Evolutionary conservation across 1,140 invertebrate species (phyloP), one percentile per base, ranked within the genome.

Genomic region (Coenobita brevimanus): DNA sequence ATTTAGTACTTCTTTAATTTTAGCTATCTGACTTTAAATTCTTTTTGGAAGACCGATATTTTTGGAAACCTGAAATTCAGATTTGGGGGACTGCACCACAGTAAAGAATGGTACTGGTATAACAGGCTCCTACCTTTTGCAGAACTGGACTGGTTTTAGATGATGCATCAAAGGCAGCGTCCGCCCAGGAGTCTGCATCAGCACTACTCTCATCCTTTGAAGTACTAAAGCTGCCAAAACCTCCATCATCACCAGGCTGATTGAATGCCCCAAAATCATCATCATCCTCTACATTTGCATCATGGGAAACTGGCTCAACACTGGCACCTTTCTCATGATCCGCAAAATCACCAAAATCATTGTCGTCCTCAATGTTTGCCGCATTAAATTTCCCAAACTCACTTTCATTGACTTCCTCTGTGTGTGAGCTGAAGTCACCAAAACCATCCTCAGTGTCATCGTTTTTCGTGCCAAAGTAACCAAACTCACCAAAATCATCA

Each of bases 401-500:
- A 71, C 0, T 71, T 30, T 0, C 27, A 33, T 71, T 71, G 33
- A 38, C 17, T 71, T 30, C 27, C 38, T 17, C 27, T 50, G 36
- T 43, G 0, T 36, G 67, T 15, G n/a, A 43, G 33, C 13, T 54
- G 30, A 87, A 87, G n/a, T 73, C 76, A 60, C 85, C 76, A 73
- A 80, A 73, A 13, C 69, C 43, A 41, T 71, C 85, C 27, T 80
- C 50, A 3, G 50, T 38, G 71, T 54, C 75, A 71, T 73, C 67
- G 41, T 33, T 64, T 1, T 64, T 38, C 38, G 24, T 57, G 46
- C 60, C 33, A 54, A 33, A 43, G 41, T 83, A 62, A 36, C 38
- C 36, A 50, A 86, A 85, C 6, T 69, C 57, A 21, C 83, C 73
- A 85, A 85, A 41, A 43, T 86, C 60, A 30, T 79, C 79, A 36